Percentiles rank a stretch among this genome's conserved stretches.
These are phyloP conservation scores for Sapajus apella DNA, from an alignment of 2,113 vertebrate genomes.

Conservation along the genomic window DNA sequence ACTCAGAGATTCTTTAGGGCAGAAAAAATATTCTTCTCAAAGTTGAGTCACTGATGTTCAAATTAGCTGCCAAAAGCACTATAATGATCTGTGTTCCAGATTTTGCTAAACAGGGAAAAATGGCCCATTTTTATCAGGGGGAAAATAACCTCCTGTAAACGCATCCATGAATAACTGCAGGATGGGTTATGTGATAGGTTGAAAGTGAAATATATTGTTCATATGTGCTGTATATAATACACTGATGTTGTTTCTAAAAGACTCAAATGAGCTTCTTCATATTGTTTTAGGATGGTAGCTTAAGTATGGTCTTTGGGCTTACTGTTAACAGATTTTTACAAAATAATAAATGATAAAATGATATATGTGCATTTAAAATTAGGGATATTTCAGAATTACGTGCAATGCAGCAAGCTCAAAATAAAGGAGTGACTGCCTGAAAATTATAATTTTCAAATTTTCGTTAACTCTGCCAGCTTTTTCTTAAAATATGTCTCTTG, in stretches of 20 bases:
- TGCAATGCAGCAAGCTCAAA: background rate
- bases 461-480: background rate
- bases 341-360: slow-evolving; percentile 69
- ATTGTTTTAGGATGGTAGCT: slow-evolving; percentile 62
- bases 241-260: slow-evolving; percentile 77
- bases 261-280: slow-evolving; percentile 77
- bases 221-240: slow-evolving; percentile 60
- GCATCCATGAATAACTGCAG: slow-evolving; percentile 43
- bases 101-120: slow-evolving; percentile 84
- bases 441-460: background rate
- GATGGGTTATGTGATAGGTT: slow-evolving; percentile 71
- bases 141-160: slow-evolving; percentile 62
- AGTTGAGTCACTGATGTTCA: slow-evolving; percentile 88
- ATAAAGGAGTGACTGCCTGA: background rate
- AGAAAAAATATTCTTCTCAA: slow-evolving; percentile 87
- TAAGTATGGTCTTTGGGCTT: slow-evolving; percentile 78
- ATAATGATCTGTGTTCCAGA: slow-evolving; percentile 87
- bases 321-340: slow-evolving; percentile 75
- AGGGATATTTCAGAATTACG: slow-evolving; percentile 33
- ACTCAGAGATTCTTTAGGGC: slow-evolving; percentile 88
- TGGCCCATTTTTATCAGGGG: slow-evolving; percentile 83
- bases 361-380: slow-evolving; percentile 72
- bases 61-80: slow-evolving; percentile 89
- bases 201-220: slow-evolving; percentile 80
- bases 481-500: background rate